Percentiles rank a stretch among this genome's conserved stretches.
phyloP scores from a whole-genome alignment of 2,888 invertebrate genomes.

The Agrochola lychnidis region DNA sequence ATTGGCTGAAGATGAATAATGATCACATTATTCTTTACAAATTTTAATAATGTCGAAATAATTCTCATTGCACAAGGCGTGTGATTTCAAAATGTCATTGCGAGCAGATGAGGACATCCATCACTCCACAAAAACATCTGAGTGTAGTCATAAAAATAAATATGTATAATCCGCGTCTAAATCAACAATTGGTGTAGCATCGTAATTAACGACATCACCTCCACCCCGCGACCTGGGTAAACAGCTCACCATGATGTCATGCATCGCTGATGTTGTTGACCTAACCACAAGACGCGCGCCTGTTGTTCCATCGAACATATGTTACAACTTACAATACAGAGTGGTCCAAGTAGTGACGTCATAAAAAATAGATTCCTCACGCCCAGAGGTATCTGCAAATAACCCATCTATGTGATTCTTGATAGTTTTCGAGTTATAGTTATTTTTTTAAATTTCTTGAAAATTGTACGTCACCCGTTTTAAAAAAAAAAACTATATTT shows the following conservation, averaged over 20 bases:
- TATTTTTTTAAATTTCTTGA: no score
- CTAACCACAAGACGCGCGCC: conserved; percentile 73
- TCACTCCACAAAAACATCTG: conserved; percentile 40
- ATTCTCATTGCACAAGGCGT: conserved; percentile 26
- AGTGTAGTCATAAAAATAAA: conserved; percentile 56
- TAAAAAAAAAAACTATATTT: no score
- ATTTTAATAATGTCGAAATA: conserved; percentile 19
- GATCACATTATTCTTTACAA: conserved; percentile 24
- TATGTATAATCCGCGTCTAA: conserved; percentile 69
- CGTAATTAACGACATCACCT: conserved; percentile 82
- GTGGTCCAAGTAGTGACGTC: no score
- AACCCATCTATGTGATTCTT: no score
- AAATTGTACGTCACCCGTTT: no score
- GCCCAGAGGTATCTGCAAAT: no score
- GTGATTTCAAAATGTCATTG: conserved; percentile 32
- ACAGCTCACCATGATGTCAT: conserved; percentile 87
- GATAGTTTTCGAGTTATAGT: no score
- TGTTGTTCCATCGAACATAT: conserved; percentile 64
- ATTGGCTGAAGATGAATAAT: conserved; percentile 10
- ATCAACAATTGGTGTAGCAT: conserved; percentile 76
- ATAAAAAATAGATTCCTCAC: no score
- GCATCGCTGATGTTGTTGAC: conserved; percentile 83
- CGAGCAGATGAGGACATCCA: conserved; percentile 39
- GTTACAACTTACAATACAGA: conserved; percentile 14
- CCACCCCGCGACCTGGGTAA: conserved; percentile 82